Evolutionary conservation across 2,797 vertebrate species (phyloP).

Genomic region (Echeneis naucrates): DNA sequence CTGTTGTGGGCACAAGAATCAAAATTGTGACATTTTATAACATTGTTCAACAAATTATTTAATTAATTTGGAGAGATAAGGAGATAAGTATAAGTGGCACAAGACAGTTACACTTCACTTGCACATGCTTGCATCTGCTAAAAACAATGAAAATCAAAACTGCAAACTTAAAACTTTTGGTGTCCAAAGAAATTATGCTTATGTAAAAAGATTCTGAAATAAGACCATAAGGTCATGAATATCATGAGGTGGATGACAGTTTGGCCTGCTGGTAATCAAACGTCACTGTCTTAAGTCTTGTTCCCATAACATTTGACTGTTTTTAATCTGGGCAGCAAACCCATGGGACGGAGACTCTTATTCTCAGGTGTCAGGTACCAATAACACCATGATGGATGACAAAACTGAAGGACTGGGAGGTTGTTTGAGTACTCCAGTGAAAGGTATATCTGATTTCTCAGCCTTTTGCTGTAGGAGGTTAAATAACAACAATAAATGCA

Average conservation of each 20-base stretch:
- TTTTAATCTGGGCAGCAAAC: too few species aligned
- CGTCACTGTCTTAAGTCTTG: background rate
- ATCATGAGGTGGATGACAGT: too few species aligned
- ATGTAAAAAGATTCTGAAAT: too few species aligned
- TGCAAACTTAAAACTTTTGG: too few species aligned
- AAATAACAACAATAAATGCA: background rate
- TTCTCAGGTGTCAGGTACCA: background rate
- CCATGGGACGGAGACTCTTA: background rate
- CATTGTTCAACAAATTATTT: conserved; percentile 10
- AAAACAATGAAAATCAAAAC: too few species aligned
- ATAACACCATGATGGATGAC: too few species aligned
- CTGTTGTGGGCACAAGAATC: too few species aligned
- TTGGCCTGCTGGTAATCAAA: background rate
- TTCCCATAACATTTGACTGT: background rate
- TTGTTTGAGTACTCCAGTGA: background rate
- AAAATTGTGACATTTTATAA: background rate
- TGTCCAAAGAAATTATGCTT: too few species aligned
- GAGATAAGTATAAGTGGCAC: too few species aligned
- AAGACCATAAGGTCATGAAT: too few species aligned
- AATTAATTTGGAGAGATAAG: too few species aligned
- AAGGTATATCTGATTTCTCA: background rate
- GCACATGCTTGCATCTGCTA: background rate
- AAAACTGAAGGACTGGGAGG: background rate
- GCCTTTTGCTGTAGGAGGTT: background rate
- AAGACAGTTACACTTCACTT: conserved; percentile 19